phyloP scores from a whole-genome alignment of 2,888 invertebrate species.

The Agrochola macilenta region DNA sequence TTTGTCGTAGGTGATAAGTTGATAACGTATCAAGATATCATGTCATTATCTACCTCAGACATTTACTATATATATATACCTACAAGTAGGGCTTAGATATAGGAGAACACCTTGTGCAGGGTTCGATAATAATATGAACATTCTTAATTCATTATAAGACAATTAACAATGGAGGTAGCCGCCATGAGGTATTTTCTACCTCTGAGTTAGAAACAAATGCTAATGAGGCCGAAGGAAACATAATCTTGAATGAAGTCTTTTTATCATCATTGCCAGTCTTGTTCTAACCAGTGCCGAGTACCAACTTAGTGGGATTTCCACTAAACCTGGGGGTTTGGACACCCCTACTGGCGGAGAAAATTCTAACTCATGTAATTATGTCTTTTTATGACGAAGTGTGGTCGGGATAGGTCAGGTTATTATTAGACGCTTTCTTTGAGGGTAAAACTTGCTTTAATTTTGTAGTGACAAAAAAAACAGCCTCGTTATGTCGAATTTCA shows the following conservation, averaged over 20 bases:
- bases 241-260: not conserved
- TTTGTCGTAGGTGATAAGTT: constrained; percentile 9
- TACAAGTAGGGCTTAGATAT: not conserved
- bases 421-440: no score
- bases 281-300: no score
- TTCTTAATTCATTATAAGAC: not conserved
- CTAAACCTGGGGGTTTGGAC: no score
- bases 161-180: not conserved
- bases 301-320: no score
- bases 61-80: not conserved
- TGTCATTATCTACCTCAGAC: constrained; percentile 16
- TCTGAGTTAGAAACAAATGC: not conserved
- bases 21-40: constrained; percentile 21
- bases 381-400: no score
- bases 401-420: no score
- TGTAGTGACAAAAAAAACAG: no score
- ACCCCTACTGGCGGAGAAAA: no score
- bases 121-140: not conserved
- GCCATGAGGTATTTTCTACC: no score
- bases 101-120: not conserved
- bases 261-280: not conserved
- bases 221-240: not conserved
- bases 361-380: no score
- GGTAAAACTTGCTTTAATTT: no score
- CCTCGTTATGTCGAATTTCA: no score